A percentile compares a stretch with the other conserved stretches of the same genome.
These are phyloP conservation scores for Pitta sordida DNA, from an alignment of 2,113 vertebrate species.

Conservation along the genomic window DNA sequence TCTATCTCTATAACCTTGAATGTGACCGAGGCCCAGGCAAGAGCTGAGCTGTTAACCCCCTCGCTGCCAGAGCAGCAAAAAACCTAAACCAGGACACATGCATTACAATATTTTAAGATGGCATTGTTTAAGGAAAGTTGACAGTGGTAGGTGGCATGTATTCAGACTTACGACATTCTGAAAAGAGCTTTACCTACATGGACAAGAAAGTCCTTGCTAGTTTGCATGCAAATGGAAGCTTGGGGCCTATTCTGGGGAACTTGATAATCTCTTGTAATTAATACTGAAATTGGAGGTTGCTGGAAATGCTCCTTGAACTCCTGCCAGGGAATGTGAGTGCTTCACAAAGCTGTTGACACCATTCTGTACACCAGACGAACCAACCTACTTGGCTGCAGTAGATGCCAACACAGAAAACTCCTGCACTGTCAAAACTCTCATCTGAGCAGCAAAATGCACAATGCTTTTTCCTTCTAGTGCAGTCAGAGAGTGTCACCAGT, in stretches of 20 bases:
- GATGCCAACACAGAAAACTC: not conserved
- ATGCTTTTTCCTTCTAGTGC: not conserved
- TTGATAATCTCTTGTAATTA: constrained; percentile 38
- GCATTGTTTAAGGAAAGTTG: not conserved
- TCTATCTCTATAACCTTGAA: too few relatives aligned
- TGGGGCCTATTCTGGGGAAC: not conserved
- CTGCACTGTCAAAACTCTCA: not conserved
- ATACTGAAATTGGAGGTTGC: constrained; percentile 23
- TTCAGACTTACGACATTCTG: not conserved
- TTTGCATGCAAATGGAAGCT: constrained; percentile 4
- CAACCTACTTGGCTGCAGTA: not conserved
- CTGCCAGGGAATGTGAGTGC: constrained; percentile 20
- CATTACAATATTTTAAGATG: not conserved
- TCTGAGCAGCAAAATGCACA: not conserved
- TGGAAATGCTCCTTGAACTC: constrained; percentile 11
- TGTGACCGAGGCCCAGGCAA: too few relatives aligned
- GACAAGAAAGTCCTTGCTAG: not conserved
- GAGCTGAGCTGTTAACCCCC: too few relatives aligned
- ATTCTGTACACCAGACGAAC: not conserved
- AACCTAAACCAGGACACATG: too few relatives aligned
- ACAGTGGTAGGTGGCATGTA: not conserved
- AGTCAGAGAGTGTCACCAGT: not conserved
- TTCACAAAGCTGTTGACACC: not conserved
- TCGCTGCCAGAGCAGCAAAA: too few relatives aligned
- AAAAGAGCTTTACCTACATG: not conserved